Conservation (phyloP, 2,888 invertebrate species). For the Parapristionchus giblindavisi region DNA sequence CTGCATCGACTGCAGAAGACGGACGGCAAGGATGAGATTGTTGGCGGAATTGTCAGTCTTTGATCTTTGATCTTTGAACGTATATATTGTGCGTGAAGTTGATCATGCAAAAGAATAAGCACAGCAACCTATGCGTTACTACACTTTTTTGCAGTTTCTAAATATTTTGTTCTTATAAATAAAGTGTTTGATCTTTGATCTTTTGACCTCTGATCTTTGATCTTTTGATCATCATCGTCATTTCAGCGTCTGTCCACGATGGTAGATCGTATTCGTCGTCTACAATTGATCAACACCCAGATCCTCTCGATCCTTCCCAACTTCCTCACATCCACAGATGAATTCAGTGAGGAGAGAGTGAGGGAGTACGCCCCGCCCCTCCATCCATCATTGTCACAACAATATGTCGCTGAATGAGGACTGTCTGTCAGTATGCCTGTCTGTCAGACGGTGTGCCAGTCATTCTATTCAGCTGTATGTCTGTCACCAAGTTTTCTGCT, state of each 20-base stretch:
- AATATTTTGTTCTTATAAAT: too few relatives aligned
- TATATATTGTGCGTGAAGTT: too few relatives aligned
- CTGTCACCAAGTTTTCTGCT: too few relatives aligned
- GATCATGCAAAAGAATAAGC: too few relatives aligned
- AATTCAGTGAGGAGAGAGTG: slow-evolving; percentile 89
- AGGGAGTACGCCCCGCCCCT: slow-evolving; percentile 95
- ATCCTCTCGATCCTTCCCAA: slow-evolving; percentile 46
- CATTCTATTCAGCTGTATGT: too few relatives aligned
- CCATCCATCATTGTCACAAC: too few relatives aligned
- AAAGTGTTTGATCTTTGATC: background rate
- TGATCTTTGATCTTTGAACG: too few relatives aligned
- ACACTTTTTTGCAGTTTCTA: too few relatives aligned
- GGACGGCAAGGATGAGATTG: slow-evolving; percentile 91
- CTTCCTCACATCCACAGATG: slow-evolving; percentile 94
- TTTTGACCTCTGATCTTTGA: background rate
- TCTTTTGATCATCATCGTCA: background rate
- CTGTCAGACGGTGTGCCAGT: too few relatives aligned
- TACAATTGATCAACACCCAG: slow-evolving; percentile 97
- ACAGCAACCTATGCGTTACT: too few relatives aligned
- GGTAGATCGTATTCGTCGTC: slow-evolving; percentile 95
- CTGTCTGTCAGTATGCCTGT: too few relatives aligned
- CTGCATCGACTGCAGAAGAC: slow-evolving; percentile 92
- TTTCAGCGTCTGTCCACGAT: slow-evolving; percentile 89
- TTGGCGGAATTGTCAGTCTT: slow-evolving; percentile 81
- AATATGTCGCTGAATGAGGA: too few relatives aligned